Evolutionary conservation across 2,113 vertebrate genomes (phyloP), one percentile per base, ranked within the genome.

Genomic region (Tyrannus savana): DNA sequence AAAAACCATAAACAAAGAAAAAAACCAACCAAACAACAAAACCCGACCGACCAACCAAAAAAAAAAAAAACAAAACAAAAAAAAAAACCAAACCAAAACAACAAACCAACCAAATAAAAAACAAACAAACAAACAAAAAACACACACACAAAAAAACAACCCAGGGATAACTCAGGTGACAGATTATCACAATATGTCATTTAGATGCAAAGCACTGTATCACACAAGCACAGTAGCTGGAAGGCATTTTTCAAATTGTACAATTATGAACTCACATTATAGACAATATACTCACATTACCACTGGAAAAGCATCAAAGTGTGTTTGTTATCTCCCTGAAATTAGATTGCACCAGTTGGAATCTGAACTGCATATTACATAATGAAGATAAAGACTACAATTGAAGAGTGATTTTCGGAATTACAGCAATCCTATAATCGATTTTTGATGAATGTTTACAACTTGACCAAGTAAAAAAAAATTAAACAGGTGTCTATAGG

Each of bases 381-480:
- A 63, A 85, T 68, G 27, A 89, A 89, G 47, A 93, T 44, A 60
- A 93, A 89, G 27, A 50, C 14, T 46, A 15, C 53, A 80, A 52
- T 0, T 31, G 16, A 90, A 27, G 14, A 77, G 3, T 28, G 24
- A 0, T 16, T 91, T 82, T 69, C 31, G 21, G 17, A 66, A 80
- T 69, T 76, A 60, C 8, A 60, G 9, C 12, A 52, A 37, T 67
- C 9, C 71, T 56, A 25, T 89, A 85, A 79, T 55, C 64, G 13
- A 56, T 62, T 93, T 94, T 90, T 79, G 85, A 85, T 90, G 17
- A 90, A 76, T 53, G 15, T 73, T 93, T 90, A 80, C 50, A 85
- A 91, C 37, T 53, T 76, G 18, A 58, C 23, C 25, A 75, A 60
- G 6, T 62, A 31, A 87, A 85, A 89, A 79, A 21, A 3, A 5